Evolutionary conservation across 2,888 invertebrate genomes (phyloP).

Genomic region (Clunio marinus): DNA sequence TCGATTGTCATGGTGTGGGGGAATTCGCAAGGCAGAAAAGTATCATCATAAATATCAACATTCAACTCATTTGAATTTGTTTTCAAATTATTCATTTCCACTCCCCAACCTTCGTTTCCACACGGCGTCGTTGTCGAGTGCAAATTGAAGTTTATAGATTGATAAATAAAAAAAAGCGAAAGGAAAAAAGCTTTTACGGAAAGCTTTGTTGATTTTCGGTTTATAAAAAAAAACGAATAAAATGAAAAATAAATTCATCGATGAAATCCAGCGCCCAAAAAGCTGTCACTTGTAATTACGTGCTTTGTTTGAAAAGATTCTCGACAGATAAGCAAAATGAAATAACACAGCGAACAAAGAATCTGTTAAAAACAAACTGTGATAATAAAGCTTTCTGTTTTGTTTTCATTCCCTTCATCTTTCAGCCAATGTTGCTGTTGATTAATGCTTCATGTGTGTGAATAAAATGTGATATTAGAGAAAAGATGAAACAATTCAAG

Average conservation of each 20-base stretch:
- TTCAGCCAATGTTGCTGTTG: conserved; percentile 5
- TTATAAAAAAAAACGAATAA: too few species aligned
- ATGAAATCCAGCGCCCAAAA: background rate
- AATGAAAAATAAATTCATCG: too few species aligned
- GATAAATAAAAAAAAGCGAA: background rate
- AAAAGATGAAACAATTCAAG: conserved; percentile 16
- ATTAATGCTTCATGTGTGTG: background rate
- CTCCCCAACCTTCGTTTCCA: background rate
- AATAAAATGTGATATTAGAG: conserved; percentile 13
- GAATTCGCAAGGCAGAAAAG: background rate
- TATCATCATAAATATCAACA: background rate
- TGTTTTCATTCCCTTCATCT: background rate
- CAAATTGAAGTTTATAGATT: conserved; percentile 10
- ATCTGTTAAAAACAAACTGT: background rate
- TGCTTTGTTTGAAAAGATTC: background rate
- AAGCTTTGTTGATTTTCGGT: background rate
- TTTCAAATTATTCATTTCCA: background rate
- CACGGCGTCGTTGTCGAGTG: background rate
- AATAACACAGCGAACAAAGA: background rate
- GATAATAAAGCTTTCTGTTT: too few species aligned
- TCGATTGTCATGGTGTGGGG: background rate
- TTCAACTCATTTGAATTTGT: background rate
- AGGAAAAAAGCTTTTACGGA: too few species aligned
- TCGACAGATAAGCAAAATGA: too few species aligned
- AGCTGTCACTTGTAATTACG: background rate